These are phyloP conservation scores for Spodoptera frugiperda DNA, from an alignment of 1,140 invertebrate genomes.

Conservation along the genomic window DNA sequence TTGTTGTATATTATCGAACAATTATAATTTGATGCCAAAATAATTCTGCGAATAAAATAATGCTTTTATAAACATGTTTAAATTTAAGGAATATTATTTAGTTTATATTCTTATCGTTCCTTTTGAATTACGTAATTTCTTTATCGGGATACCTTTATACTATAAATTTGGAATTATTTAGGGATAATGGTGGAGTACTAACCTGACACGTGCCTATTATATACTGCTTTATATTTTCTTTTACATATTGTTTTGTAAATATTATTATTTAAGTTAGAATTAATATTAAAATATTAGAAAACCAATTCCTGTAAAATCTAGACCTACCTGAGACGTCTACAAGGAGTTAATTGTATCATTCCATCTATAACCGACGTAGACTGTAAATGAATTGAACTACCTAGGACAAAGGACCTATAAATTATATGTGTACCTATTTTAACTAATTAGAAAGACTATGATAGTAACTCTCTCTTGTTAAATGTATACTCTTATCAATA, in stretches of 20 bases:
- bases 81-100: slow-evolving; percentile 26
- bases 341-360: slow-evolving; percentile 18
- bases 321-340: not conserved
- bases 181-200: slow-evolving; percentile 40
- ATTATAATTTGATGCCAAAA: slow-evolving; percentile 65
- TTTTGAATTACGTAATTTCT: slow-evolving; percentile 35
- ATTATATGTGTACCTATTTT: too few species aligned
- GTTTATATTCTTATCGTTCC: slow-evolving; percentile 29
- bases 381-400: not conserved
- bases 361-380: not conserved
- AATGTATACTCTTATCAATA: not conserved
- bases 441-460: too few species aligned
- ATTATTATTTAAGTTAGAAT: slow-evolving; percentile 35
- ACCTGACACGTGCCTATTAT: slow-evolving; percentile 34
- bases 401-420: too few species aligned
- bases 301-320: slow-evolving; percentile 26
- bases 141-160: not conserved
- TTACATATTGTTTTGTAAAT: slow-evolving; percentile 46
- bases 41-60: slow-evolving; percentile 32
- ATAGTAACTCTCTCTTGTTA: not conserved
- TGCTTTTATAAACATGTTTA: slow-evolving; percentile 45
- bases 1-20: slow-evolving; percentile 55
- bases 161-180: not conserved
- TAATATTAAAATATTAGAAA: slow-evolving; percentile 30
- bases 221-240: slow-evolving; percentile 8